phyloP scores from a whole-genome alignment of 2,113 vertebrate genomes.

The Polyodon spathula region DNA sequence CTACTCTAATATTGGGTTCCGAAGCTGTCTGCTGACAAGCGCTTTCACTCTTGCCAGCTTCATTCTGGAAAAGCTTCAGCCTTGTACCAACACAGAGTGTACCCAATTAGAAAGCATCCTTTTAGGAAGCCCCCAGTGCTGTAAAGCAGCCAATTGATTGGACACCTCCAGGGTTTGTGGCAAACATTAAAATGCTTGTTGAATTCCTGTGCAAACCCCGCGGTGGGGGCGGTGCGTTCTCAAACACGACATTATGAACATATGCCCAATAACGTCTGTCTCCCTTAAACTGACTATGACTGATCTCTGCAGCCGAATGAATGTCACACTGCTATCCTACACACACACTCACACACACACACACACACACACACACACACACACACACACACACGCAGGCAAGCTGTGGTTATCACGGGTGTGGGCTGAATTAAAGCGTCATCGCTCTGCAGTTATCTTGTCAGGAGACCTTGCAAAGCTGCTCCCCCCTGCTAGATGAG shows the following conservation, averaged over 20 bases:
- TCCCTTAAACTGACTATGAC: conserved; percentile 45
- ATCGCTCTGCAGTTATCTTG: not conserved
- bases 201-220: conserved; percentile 25
- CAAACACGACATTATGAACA: too few species aligned
- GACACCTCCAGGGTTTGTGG: too few species aligned
- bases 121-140: conserved; percentile 44
- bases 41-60: conserved; percentile 26
- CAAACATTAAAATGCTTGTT: conserved; percentile 37
- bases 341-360: too few species aligned
- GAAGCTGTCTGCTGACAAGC: conserved; percentile 44
- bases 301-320: conserved; percentile 40
- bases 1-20: conserved; percentile 31
- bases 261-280: conserved; percentile 40
- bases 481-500: not conserved
- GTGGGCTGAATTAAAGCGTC: not conserved
- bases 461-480: not conserved
- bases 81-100: conserved; percentile 30
- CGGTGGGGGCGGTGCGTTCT: too few species aligned
- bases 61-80: conserved; percentile 43
- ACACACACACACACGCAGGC: too few species aligned
- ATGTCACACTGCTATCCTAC: conserved; percentile 25
- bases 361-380: too few species aligned
- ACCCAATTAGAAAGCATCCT: conserved; percentile 36
- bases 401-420: not conserved
- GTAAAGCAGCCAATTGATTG: too few species aligned